Conservation (phyloP, 2,113 vertebrate species). For the Acanthochromis polyacanthus region DNA sequence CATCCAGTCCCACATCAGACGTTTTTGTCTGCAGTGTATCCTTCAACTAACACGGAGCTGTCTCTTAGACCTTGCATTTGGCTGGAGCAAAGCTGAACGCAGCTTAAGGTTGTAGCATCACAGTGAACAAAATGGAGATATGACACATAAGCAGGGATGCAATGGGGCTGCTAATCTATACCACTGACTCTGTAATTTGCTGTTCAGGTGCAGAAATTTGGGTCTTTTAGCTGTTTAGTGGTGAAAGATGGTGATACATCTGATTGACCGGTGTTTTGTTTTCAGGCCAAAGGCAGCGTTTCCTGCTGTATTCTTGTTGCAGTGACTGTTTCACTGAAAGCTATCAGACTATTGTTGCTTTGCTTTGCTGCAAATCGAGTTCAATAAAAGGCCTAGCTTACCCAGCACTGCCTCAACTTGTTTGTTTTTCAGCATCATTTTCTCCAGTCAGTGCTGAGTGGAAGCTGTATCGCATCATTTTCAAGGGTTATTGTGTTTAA, state of each 20-base stretch:
- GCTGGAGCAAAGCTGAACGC: not conserved
- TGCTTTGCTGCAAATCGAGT: conserved; percentile 33
- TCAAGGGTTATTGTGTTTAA: conserved; percentile 25
- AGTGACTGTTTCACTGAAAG: not conserved
- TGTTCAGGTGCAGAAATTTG: no score
- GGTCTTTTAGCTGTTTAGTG: no score
- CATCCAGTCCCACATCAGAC: conserved; percentile 96
- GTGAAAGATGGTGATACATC: no score
- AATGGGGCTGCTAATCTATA: not conserved
- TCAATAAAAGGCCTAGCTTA: conserved; percentile 20
- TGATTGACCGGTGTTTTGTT: not conserved
- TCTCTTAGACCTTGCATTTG: not conserved
- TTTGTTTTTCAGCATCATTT: conserved; percentile 34
- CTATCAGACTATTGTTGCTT: conserved; percentile 13
- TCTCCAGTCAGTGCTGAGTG: not conserved
- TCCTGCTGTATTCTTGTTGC: not conserved
- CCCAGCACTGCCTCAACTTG: not conserved
- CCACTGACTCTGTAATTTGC: no score
- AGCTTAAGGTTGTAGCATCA: not conserved
- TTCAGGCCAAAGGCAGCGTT: not conserved
- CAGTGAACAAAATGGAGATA: conserved; percentile 5
- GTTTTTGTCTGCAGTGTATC: conserved; percentile 99
- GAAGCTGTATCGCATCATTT: not conserved
- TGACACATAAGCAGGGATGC: not conserved
- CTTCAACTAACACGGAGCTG: conserved; percentile 74